Percentiles rank a stretch among this genome's conserved stretches.
These are phyloP conservation scores for Nomada goodeniana DNA, from an alignment of 2,888 invertebrate genomes.

Conservation along the genomic window DNA sequence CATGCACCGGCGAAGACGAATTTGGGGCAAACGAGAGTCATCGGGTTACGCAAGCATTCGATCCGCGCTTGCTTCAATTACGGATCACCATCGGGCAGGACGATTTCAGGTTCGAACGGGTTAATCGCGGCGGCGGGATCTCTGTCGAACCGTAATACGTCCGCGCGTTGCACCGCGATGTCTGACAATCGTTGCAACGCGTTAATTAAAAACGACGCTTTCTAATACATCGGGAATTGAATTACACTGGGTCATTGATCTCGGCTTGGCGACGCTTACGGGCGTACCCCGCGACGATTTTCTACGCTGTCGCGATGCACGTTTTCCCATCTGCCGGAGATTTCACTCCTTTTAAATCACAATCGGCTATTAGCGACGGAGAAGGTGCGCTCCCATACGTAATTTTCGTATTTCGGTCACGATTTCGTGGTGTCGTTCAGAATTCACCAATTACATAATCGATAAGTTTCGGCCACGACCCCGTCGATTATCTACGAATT, in stretches of 20 bases:
- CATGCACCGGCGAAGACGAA: slow-evolving; percentile 1
- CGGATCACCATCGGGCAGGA: background rate
- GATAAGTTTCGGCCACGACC: background rate
- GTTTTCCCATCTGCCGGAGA: slow-evolving; percentile 63
- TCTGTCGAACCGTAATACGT: background rate
- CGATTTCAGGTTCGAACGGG: slow-evolving; percentile 4
- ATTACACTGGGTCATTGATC: slow-evolving; percentile 60
- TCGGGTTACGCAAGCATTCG: slow-evolving; percentile 4
- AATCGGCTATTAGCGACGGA: slow-evolving; percentile 55
- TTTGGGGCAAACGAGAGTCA: slow-evolving; percentile 13
- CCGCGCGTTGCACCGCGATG: background rate
- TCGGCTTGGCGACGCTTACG: slow-evolving; percentile 51
- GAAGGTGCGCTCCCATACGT: slow-evolving; percentile 18
- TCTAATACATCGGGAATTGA: slow-evolving; percentile 66
- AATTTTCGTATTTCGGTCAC: slow-evolving; percentile 50
- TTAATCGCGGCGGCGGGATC: slow-evolving; percentile 24
- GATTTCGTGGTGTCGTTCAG: slow-evolving; percentile 16
- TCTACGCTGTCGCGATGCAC: slow-evolving; percentile 45
- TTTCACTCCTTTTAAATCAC: slow-evolving; percentile 71
- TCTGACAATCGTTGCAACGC: slow-evolving; percentile 47
- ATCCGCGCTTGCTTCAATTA: slow-evolving; percentile 10
- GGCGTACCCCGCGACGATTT: slow-evolving; percentile 61
- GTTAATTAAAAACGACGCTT: slow-evolving; percentile 69
- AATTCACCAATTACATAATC: slow-evolving; percentile 24
- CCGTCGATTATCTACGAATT: background rate